Evolutionary conservation across 2,113 vertebrate genomes (phyloP).

Genomic region (Vanacampus margaritifer): DNA sequence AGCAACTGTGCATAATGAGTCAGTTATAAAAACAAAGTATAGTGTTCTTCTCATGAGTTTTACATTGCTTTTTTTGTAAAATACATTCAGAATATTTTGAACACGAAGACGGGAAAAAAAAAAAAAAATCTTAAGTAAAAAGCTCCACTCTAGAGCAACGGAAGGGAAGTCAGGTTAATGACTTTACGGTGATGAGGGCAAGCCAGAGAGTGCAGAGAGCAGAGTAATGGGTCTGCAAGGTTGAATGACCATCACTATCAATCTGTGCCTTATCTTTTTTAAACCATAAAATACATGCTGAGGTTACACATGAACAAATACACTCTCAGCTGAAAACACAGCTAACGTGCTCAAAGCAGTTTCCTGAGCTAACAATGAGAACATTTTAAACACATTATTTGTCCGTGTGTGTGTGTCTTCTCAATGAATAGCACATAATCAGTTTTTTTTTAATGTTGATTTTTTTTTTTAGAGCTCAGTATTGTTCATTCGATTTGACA

Average conservation of each 20-base stretch:
- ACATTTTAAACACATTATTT: slow-evolving; percentile 42
- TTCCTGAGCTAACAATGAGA: not conserved
- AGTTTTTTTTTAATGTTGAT: too few species aligned
- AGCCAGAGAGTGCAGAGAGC: slow-evolving; percentile 6
- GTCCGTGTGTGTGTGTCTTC: not conserved
- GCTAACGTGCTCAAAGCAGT: not conserved
- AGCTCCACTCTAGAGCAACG: slow-evolving; percentile 12
- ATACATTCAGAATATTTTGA: not conserved
- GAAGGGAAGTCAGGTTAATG: slow-evolving; percentile 41
- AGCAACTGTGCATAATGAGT: too few species aligned
- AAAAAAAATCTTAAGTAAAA: slow-evolving; percentile 1
- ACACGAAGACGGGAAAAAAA: not conserved
- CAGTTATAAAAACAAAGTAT: too few species aligned
- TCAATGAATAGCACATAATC: not conserved
- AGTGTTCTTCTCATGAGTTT: too few species aligned
- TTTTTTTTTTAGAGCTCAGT: too few species aligned
- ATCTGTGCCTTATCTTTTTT: slow-evolving; percentile 33
- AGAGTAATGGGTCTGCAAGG: slow-evolving; percentile 43
- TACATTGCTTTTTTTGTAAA: too few species aligned
- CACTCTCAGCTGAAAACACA: not conserved
- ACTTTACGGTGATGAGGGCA: slow-evolving; percentile 31
- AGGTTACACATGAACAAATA: not conserved
- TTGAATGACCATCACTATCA: slow-evolving; percentile 42
- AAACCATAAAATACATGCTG: slow-evolving; percentile 42
- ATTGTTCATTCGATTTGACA: too few species aligned